These are phyloP conservation scores for Lasiurus cinereus DNA, from an alignment of 2,113 vertebrate species.

Conservation along the genomic window DNA sequence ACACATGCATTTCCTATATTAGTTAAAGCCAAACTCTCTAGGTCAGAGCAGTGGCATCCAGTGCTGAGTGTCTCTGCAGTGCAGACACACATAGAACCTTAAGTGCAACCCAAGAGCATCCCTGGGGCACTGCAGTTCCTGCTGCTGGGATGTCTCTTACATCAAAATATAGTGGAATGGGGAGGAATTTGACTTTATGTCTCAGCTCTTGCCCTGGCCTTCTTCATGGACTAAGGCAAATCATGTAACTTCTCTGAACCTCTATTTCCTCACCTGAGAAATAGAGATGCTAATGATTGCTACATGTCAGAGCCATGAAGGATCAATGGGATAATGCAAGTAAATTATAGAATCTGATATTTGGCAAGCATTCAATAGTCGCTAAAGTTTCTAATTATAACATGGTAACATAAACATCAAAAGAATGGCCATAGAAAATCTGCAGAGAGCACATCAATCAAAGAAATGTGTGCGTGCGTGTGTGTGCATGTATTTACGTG, in stretches of 20 bases:
- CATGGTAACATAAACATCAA: background rate
- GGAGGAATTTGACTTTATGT: background rate
- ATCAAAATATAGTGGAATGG: accelerated
- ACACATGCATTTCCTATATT: accelerated
- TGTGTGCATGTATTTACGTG: background rate
- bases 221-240: background rate
- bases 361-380: background rate
- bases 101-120: background rate
- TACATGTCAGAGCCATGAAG: background rate
- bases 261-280: background rate
- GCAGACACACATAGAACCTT: background rate
- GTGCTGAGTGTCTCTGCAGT: accelerated
- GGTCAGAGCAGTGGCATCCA: background rate
- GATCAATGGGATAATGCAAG: background rate
- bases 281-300: background rate
- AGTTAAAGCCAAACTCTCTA: background rate
- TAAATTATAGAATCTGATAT: background rate
- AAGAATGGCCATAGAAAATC: background rate
- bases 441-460: background rate
- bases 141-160: background rate
- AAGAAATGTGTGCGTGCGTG: background rate
- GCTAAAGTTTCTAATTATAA: background rate
- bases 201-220: background rate
- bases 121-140: background rate
- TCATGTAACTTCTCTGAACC: background rate